These are phyloP conservation scores for Phalloptychus januarius DNA, from an alignment of 2,797 vertebrate genomes.

Conservation along the genomic window DNA sequence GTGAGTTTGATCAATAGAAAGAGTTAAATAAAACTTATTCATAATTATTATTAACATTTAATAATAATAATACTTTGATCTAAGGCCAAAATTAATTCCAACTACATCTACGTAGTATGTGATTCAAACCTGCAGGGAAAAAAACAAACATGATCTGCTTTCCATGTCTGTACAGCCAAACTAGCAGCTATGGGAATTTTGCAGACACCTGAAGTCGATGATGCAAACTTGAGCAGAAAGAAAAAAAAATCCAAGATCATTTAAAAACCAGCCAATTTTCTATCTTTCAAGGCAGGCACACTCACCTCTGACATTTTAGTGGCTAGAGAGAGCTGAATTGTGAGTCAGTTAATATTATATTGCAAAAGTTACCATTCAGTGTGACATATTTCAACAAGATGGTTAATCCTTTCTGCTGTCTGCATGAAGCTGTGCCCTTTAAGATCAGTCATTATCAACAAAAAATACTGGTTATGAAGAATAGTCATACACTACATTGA, in stretches of 20 bases:
- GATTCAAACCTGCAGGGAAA: background rate
- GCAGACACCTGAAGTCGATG: background rate
- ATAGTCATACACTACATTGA: background rate
- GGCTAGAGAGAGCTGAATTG: background rate
- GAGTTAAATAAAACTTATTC: background rate
- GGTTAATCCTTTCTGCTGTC: background rate
- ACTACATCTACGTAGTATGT: background rate
- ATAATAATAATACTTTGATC: background rate
- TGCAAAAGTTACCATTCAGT: background rate
- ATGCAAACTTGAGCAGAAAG: background rate
- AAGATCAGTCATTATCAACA: background rate
- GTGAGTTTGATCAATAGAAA: background rate
- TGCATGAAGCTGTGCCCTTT: background rate
- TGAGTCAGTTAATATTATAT: background rate
- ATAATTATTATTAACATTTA: background rate
- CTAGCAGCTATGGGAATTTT: background rate
- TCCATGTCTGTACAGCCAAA: background rate
- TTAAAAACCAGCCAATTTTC: background rate
- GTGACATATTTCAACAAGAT: background rate
- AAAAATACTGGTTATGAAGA: background rate
- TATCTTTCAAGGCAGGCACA: background rate
- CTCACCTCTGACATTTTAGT: background rate
- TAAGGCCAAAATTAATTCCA: background rate
- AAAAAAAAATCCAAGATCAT: background rate
- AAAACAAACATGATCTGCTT: background rate